phyloP scores from a whole-genome alignment of 2,888 invertebrate genomes.

The Brachynemurus nebulosus region DNA sequence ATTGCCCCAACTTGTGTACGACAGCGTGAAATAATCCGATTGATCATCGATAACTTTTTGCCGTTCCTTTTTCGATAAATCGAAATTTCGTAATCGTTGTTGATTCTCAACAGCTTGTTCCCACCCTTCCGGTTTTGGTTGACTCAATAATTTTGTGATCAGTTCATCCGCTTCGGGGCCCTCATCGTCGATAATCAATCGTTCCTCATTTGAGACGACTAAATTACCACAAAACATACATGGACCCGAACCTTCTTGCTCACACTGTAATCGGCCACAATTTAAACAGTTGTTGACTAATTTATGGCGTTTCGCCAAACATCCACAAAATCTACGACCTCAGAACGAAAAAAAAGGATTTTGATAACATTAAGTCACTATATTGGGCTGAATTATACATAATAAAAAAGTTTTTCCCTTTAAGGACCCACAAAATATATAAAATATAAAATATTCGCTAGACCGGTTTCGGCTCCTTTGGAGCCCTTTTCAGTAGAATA shows the following conservation, averaged over 20 bases:
- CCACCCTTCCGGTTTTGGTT: constrained; percentile 42
- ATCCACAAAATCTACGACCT: constrained; percentile 82
- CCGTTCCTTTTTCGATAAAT: constrained; percentile 53
- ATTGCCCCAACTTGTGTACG: not conserved
- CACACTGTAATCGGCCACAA: constrained; percentile 91
- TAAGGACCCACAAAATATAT: too few species aligned
- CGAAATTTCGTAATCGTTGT: constrained; percentile 71
- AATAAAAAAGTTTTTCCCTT: too few species aligned
- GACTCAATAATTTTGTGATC: constrained; percentile 47
- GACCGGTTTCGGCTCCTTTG: too few species aligned
- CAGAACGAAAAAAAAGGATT: constrained; percentile 19
- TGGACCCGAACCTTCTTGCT: constrained; percentile 92
- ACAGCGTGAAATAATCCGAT: constrained; percentile 63
- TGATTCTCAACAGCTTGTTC: constrained; percentile 64
- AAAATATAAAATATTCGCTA: too few species aligned
- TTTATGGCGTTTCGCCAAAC: constrained; percentile 81
- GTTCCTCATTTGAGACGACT: constrained; percentile 63
- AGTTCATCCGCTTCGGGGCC: constrained; percentile 55
- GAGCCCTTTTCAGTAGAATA: too few species aligned
- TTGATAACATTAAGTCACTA: too few species aligned
- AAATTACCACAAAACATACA: constrained; percentile 83
- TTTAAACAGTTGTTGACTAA: constrained; percentile 84
- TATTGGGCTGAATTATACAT: too few species aligned
- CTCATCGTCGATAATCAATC: constrained; percentile 46
- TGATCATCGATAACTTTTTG: constrained; percentile 85